phyloP scores from a whole-genome alignment of 1,140 invertebrate genomes.

The Druon quercuslanigerum region DNA sequence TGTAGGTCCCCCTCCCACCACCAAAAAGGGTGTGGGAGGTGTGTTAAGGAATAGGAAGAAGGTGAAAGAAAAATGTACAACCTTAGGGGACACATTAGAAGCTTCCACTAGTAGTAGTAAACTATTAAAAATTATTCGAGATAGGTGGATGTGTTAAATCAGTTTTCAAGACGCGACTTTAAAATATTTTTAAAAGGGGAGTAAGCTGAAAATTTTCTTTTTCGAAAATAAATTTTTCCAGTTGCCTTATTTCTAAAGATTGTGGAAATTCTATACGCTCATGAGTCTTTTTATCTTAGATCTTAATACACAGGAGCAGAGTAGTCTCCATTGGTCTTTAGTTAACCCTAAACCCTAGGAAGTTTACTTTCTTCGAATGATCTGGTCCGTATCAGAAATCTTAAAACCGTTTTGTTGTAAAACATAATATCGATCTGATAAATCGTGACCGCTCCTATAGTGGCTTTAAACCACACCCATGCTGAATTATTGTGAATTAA shows the following conservation, averaged over 20 bases:
- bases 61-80: too few relatives aligned
- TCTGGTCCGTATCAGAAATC: constrained; percentile 8
- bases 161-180: too few relatives aligned
- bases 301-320: neutral
- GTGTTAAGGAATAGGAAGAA: too few relatives aligned
- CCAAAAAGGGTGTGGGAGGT: too few relatives aligned
- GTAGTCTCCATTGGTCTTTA: neutral
- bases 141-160: too few relatives aligned
- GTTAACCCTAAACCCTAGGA: neutral
- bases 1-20: too few relatives aligned
- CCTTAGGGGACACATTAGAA: too few relatives aligned
- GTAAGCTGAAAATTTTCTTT: too few relatives aligned
- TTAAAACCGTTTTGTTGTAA: constrained; percentile 30
- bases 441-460: constrained; percentile 40
- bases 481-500: constrained; percentile 18
- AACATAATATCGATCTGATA: constrained; percentile 37
- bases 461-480: constrained; percentile 26
- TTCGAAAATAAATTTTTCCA: neutral
- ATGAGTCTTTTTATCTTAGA: neutral
- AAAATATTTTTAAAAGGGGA: too few relatives aligned
- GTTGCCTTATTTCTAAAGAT: neutral
- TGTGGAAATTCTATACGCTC: neutral
- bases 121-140: too few relatives aligned
- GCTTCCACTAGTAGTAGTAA: too few relatives aligned
- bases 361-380: neutral